Conservation (phyloP, 2,888 invertebrate genomes). For the Tetragnatha montana region DNA sequence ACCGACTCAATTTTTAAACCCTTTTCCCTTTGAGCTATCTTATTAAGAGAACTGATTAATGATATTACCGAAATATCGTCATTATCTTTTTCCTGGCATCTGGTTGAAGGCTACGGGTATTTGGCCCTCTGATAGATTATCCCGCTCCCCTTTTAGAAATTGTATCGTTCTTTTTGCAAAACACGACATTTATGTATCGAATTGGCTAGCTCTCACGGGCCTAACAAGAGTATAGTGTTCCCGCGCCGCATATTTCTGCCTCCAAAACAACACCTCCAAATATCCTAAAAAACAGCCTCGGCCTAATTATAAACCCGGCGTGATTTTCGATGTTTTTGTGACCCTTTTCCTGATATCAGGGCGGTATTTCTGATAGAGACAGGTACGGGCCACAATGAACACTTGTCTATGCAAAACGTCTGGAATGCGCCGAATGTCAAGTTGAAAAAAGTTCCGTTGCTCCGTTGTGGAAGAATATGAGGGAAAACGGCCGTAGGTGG, state of each 20-base stretch:
- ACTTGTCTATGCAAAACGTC: slow-evolving; percentile 56
- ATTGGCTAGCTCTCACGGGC: neutral
- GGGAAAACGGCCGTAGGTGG: slow-evolving; percentile 60
- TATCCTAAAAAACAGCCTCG: neutral
- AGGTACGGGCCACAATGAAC: slow-evolving; percentile 15
- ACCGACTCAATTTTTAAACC: too few species aligned
- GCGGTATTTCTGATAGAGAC: slow-evolving; percentile 33
- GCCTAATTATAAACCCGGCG: slow-evolving; percentile 17
- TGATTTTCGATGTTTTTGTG: slow-evolving; percentile 20
- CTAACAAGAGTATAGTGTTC: neutral
- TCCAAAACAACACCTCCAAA: neutral
- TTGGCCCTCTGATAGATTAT: neutral
- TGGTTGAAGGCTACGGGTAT: neutral
- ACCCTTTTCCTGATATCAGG: slow-evolving; percentile 24
- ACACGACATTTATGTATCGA: neutral
- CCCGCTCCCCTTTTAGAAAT: neutral
- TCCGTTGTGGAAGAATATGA: slow-evolving; percentile 45
- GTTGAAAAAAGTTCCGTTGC: slow-evolving; percentile 48
- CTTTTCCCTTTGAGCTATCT: too few species aligned
- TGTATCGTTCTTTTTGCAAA: neutral
- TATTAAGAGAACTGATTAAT: neutral
- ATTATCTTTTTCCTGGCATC: neutral
- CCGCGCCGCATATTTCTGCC: neutral
- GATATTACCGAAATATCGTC: neutral
- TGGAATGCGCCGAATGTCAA: slow-evolving; percentile 57